A percentile compares a stretch with the other conserved stretches of the same genome.
Conservation (phyloP, 2,888 invertebrate species). For the Ophioninae sp. region DNA sequence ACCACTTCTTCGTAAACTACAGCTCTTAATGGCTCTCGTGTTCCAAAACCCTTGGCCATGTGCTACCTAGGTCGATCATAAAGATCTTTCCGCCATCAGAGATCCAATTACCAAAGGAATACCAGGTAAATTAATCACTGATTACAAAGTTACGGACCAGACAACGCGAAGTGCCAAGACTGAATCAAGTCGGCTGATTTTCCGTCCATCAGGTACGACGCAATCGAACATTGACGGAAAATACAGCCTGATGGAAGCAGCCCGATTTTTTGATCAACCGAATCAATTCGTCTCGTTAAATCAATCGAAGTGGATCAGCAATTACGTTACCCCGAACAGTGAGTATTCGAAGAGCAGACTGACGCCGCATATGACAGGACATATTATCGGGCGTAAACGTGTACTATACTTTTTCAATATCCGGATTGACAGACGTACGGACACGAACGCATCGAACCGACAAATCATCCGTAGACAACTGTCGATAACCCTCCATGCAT, state of each 20-base stretch:
- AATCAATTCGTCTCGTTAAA: neutral
- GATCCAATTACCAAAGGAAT: too few relatives aligned
- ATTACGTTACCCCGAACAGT: neutral
- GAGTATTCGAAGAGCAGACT: neutral
- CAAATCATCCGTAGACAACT: constrained; percentile 57
- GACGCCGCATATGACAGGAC: constrained; percentile 6
- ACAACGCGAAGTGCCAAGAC: too few relatives aligned
- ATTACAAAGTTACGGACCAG: too few relatives aligned
- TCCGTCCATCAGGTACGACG: too few relatives aligned
- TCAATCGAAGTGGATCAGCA: constrained; percentile 1
- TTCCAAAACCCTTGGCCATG: too few relatives aligned
- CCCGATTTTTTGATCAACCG: neutral
- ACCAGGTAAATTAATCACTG: too few relatives aligned
- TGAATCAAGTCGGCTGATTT: too few relatives aligned
- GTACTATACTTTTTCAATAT: constrained; percentile 2
- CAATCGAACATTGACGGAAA: neutral
- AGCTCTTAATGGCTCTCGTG: too few relatives aligned
- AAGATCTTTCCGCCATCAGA: too few relatives aligned
- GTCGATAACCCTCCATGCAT: constrained; percentile 51
- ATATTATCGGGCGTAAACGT: constrained; percentile 17
- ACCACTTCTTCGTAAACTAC: neutral
- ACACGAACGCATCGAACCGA: constrained; percentile 47
- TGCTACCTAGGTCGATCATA: too few relatives aligned
- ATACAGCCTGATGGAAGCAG: neutral
- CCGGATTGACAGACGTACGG: constrained; percentile 38